Conservation (phyloP, 2,888 invertebrate species). For the Pterostichus madidus region DNA sequence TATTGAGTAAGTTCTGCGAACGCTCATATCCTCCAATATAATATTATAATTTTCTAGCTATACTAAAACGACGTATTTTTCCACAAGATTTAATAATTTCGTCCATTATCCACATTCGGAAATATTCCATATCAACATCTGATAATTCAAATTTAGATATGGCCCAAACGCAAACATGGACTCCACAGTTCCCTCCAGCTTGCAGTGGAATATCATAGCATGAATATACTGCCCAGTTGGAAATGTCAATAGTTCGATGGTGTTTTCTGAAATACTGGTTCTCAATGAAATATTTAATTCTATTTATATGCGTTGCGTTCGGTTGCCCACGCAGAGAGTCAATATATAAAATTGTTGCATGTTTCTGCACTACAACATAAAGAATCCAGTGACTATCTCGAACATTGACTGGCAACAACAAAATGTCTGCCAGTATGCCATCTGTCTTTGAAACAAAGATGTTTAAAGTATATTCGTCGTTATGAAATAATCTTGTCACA, state of each 20-base stretch:
- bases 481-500: too few relatives aligned
- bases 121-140: neutral
- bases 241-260: neutral
- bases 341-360: neutral
- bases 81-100: neutral
- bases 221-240: neutral
- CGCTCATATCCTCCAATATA: neutral
- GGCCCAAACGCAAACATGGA: neutral
- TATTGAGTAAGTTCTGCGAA: neutral
- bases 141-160: neutral
- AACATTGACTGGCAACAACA: neutral
- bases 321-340: neutral
- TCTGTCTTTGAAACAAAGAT: too few relatives aligned
- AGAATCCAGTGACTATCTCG: neutral
- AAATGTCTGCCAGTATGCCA: neutral
- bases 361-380: neutral
- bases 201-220: neutral
- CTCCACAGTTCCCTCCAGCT: neutral
- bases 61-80: neutral
- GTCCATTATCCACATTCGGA: conserved; percentile 8
- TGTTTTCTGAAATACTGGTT: neutral
- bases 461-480: too few relatives aligned
- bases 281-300: neutral
- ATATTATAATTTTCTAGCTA: neutral
- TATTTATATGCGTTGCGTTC: neutral